Evolutionary conservation across 1,140 invertebrate species (phyloP), one percentile per base, ranked within the genome.

Genomic region (Neocloeon triangulifer): DNA sequence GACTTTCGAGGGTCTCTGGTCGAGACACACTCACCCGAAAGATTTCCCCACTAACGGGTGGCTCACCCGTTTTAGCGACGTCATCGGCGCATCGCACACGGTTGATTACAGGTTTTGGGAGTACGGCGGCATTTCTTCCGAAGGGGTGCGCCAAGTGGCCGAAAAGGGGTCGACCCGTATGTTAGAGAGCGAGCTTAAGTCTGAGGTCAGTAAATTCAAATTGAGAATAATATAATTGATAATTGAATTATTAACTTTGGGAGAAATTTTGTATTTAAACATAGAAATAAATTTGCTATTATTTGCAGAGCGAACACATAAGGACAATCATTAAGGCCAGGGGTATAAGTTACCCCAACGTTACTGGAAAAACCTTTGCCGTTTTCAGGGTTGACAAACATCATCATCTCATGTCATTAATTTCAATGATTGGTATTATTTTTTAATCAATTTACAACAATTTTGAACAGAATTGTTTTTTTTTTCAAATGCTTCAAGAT

Each of bases 31-130:
- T 0, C 95, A 99, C 53, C 92, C 94, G 0, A 95, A 88, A 56
- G 82, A 96, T 50, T 99, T 84, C 55, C 95, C 94, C 4, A 43
- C 48, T 70, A 74, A 41, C 73, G 76, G 8, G 48, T 68, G 80
- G 73, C 55, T 95, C 38, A 88, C 91, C 0, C 92, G 98, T 52
- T 99, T 98, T 58, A 96, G 89, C 8, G 92, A 98, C 53, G 66
- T 98, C 16, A 84, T 99, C 40, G 95, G 94, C 1, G 92, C 88
- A 5, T 80, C 82, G 0, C 95, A 99, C 47, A 75, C 74, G 26
- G 62, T 66, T 1, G 79, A 84, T 45, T 98, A 89, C 48, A 67
- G 69, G 8, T 84, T 98, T 44, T 99, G 92, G 92, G 76, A 82
- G 7, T 79, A 86, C 44, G 86, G 88, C 18, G 72, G 77, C 29